Percentiles rank a stretch among this genome's conserved stretches.
phyloP scores from a whole-genome alignment of 2,888 invertebrate species.

The Dicroscelio sp. region DNA sequence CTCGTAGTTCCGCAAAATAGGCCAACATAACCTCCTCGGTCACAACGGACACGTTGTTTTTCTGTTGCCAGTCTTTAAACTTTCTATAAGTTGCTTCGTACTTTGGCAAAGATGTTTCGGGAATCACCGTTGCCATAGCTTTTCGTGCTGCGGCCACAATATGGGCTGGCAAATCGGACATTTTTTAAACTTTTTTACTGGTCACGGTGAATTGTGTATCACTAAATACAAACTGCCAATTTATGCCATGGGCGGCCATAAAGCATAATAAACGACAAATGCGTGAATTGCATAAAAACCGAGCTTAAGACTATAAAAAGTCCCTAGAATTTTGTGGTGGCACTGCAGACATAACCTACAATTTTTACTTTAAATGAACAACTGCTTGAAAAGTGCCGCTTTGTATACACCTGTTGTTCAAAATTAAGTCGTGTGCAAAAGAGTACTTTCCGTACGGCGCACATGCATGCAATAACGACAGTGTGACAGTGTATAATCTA shows the following conservation, averaged over 20 bases:
- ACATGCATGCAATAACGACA: not conserved
- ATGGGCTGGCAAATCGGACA: slow-evolving; percentile 23
- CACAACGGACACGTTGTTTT: slow-evolving; percentile 8
- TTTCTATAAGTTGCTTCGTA: slow-evolving; percentile 44
- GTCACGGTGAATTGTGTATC: too few relatives aligned
- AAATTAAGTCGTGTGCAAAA: not conserved
- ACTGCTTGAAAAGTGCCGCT: not conserved
- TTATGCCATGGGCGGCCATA: not conserved
- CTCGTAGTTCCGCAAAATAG: slow-evolving; percentile 62
- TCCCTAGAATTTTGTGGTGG: not conserved
- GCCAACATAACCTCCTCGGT: slow-evolving; percentile 57
- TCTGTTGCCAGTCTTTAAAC: slow-evolving; percentile 39
- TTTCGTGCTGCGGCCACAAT: not conserved
- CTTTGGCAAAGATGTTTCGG: slow-evolving; percentile 36
- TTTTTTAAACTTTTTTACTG: not conserved
- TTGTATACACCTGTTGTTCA: not conserved
- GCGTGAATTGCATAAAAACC: not conserved
- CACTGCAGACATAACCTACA: not conserved
- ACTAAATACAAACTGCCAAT: too few relatives aligned
- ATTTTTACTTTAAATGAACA: not conserved
- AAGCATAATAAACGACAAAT: not conserved
- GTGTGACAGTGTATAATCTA: too few relatives aligned
- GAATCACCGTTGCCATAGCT: slow-evolving; percentile 22
- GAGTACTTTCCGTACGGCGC: not conserved
- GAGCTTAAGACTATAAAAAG: not conserved